Evolutionary conservation across 2,888 invertebrate species (phyloP).

Genomic region (Mesorhabditis spiculigera): DNA sequence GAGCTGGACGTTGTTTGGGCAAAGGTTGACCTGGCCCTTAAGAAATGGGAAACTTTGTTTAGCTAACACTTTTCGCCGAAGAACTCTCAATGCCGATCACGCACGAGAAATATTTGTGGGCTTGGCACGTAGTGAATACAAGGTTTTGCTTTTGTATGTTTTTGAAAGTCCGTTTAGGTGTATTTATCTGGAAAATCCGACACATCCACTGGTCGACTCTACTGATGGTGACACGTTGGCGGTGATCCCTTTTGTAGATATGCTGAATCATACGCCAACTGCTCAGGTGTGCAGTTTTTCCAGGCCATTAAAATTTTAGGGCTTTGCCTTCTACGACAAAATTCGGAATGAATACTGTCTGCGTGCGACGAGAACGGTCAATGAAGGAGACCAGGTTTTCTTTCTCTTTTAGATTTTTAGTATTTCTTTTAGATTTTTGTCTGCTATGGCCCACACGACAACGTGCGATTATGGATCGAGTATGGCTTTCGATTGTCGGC

Average conservation of each 20-base stretch:
- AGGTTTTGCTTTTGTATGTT: slow-evolving; percentile 21
- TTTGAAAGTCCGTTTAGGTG: slow-evolving; percentile 17
- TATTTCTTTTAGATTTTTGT: slow-evolving; percentile 48
- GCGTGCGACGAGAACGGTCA: slow-evolving; percentile 12
- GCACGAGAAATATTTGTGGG: slow-evolving; percentile 39
- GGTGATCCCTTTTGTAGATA: slow-evolving; percentile 53
- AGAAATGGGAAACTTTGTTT: no score
- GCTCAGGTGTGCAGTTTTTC: slow-evolving; percentile 18
- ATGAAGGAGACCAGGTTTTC: slow-evolving; percentile 6
- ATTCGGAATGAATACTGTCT: slow-evolving; percentile 16
- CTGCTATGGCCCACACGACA: slow-evolving; percentile 61
- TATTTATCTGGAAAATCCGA: slow-evolving; percentile 33
- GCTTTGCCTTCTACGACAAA: slow-evolving; percentile 33
- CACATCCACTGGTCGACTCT: slow-evolving; percentile 27
- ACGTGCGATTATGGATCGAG: slow-evolving; percentile 59
- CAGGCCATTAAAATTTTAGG: slow-evolving; percentile 14
- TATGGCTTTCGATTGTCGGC: slow-evolving; percentile 61
- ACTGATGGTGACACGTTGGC: slow-evolving; percentile 47
- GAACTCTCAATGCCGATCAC: slow-evolving; percentile 17
- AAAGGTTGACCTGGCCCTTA: slow-evolving; percentile 14
- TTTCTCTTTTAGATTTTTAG: neutral
- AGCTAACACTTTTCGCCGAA: slow-evolving; percentile 17
- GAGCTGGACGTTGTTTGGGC: slow-evolving; percentile 22
- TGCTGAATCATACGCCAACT: slow-evolving; percentile 51
- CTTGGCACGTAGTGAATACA: slow-evolving; percentile 58